These are phyloP conservation scores for Malurus cyaneus DNA, from an alignment of 2,113 vertebrate species.

Conservation along the genomic window DNA sequence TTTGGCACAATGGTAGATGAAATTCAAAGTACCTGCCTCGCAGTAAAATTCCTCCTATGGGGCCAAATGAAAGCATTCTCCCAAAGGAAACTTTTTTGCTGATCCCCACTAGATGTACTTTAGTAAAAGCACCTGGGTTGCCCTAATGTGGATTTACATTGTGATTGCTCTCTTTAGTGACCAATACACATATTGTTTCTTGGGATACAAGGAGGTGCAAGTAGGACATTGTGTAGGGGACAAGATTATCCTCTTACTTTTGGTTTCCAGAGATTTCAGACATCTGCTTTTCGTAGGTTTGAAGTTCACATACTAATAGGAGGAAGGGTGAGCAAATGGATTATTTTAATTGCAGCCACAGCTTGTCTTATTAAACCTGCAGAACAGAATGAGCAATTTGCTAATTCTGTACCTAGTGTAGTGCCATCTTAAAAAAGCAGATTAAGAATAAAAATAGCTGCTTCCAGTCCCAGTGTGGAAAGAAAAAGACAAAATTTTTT, in stretches of 20 bases:
- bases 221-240: not conserved
- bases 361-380: not conserved
- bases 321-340: not conserved
- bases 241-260: not conserved
- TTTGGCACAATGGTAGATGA: not conserved
- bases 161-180: not conserved
- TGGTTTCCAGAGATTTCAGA: not conserved
- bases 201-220: not conserved
- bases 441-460: not conserved
- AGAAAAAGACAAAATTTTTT: not conserved
- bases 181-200: not conserved
- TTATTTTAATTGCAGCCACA: not conserved
- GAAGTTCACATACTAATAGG: not conserved
- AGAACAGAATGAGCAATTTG: not conserved
- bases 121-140: not conserved
- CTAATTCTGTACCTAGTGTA: not conserved
- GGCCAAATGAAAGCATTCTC: not conserved
- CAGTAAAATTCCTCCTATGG: not conserved
- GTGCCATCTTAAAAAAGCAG: not conserved
- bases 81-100: not conserved
- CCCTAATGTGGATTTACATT: not conserved
- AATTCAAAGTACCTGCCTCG: not conserved
- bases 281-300: not conserved
- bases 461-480: not conserved
- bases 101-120: not conserved